Conservation (phyloP, 1,140 invertebrate genomes). For the Lucilia cuprina region DNA sequence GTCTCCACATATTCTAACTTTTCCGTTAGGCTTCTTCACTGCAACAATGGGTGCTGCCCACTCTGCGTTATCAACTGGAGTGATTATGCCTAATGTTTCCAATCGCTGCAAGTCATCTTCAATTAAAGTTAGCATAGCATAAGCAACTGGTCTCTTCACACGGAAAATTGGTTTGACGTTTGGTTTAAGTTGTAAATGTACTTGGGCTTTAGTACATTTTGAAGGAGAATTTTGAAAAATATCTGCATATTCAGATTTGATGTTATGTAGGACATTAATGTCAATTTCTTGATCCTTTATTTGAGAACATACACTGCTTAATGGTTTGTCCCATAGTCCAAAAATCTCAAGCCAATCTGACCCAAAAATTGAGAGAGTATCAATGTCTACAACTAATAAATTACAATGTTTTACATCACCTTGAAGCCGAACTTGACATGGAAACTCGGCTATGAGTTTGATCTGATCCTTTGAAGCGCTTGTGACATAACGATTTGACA, state of each 20-base stretch:
- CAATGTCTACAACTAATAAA: too few relatives aligned
- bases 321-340: neutral
- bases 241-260: neutral
- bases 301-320: neutral
- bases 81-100: neutral
- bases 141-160: neutral
- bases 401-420: too few relatives aligned
- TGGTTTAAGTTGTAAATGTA: neutral
- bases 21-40: conserved; percentile 52
- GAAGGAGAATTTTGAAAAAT: neutral
- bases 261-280: neutral
- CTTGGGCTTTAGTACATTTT: neutral
- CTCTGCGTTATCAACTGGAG: conserved; percentile 48
- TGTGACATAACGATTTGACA: neutral
- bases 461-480: neutral
- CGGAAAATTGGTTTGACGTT: neutral
- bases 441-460: neutral
- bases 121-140: neutral
- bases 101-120: conserved; percentile 34
- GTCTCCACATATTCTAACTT: conserved; percentile 50
- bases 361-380: neutral
- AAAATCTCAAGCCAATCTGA: neutral
- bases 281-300: neutral
- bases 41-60: conserved; percentile 60
- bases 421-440: neutral